These are phyloP conservation scores for Anguilla anguilla DNA, from an alignment of 2,797 vertebrate genomes.

Conservation along the genomic window DNA sequence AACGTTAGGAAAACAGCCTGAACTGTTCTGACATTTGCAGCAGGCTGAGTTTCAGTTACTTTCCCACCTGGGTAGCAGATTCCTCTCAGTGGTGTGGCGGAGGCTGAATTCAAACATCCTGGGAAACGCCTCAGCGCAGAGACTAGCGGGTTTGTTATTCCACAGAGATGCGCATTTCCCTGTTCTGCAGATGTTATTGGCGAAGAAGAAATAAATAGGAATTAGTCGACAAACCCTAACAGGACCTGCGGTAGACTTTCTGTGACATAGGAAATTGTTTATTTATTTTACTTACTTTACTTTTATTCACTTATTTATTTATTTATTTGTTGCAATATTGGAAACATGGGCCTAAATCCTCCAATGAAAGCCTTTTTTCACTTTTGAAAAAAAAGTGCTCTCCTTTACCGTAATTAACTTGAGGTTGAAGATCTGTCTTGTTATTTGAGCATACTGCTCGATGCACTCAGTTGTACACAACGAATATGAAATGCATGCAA, in stretches of 20 bases:
- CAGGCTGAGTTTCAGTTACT: conserved; percentile 31
- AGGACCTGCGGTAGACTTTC: not conserved
- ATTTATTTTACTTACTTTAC: no score
- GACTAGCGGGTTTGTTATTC: not conserved
- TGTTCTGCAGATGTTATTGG: not conserved
- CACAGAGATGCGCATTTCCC: not conserved
- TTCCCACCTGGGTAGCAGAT: not conserved
- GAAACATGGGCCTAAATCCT: no score
- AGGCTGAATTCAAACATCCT: conserved; percentile 36
- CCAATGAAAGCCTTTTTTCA: no score
- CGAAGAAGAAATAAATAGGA: not conserved
- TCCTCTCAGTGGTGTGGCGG: not conserved
- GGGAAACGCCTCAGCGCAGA: conserved; percentile 18
- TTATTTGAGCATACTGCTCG: no score
- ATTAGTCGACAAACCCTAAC: not conserved
- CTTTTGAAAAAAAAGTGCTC: no score
- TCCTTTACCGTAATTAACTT: no score
- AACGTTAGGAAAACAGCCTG: conserved; percentile 41
- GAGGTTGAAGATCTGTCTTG: no score
- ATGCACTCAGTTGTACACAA: conserved; percentile 3
- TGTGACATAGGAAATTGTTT: not conserved
- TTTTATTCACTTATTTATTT: no score
- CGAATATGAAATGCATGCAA: not conserved
- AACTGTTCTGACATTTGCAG: conserved; percentile 48
- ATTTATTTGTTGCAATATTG: no score